These are phyloP conservation scores for Lichenostomus cassidix DNA, from an alignment of 2,113 vertebrate species.

Conservation along the genomic window DNA sequence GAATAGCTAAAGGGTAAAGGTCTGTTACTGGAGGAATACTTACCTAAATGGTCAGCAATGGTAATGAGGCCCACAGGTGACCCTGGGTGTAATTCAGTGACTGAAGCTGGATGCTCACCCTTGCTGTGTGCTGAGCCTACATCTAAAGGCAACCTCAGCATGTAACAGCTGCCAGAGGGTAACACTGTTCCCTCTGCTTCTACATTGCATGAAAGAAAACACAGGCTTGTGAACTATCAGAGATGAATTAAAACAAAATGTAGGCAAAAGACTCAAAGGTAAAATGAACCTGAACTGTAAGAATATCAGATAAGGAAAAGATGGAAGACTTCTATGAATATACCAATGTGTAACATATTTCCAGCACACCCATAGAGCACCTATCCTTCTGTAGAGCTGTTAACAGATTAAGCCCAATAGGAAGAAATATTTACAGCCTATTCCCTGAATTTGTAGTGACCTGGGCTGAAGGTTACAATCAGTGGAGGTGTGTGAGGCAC, in stretches of 20 bases:
- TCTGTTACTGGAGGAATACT: neutral
- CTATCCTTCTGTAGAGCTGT: fast-evolving
- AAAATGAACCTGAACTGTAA: neutral
- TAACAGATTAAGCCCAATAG: neutral
- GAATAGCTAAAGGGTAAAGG: neutral
- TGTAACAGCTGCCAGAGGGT: neutral
- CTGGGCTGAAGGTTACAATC: neutral
- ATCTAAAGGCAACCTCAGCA: neutral
- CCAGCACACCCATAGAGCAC: neutral
- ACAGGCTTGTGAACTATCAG: neutral
- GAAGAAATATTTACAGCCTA: neutral
- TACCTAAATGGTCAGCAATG: neutral
- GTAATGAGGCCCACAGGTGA: neutral
- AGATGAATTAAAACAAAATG: neutral
- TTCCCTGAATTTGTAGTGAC: neutral
- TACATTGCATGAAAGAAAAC: neutral
- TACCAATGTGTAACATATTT: neutral
- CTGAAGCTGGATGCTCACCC: neutral
- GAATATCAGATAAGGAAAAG: neutral
- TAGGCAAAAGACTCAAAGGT: neutral
- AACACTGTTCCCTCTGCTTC: neutral
- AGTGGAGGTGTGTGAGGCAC: neutral
- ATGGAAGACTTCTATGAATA: neutral
- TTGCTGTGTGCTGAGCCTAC: neutral
- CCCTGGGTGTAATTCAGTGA: neutral